Conservation (phyloP, 2,797 vertebrate species). For the Acanthornis magna region DNA sequence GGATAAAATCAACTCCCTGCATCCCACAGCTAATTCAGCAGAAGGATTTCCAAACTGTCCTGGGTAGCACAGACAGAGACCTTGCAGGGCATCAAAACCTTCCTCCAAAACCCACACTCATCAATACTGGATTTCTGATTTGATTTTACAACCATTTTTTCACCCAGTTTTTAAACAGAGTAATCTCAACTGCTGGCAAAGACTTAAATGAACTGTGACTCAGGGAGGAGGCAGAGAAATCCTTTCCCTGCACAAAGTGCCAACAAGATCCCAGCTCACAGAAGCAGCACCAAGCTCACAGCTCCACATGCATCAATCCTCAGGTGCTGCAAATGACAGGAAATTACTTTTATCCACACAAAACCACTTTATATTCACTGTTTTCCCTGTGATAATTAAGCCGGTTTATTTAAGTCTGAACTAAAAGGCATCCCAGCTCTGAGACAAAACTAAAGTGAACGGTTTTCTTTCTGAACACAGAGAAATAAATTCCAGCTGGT, state of each 20-base stretch:
- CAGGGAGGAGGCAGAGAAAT: not conserved
- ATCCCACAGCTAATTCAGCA: not conserved
- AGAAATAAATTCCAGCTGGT: not conserved
- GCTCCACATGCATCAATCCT: not conserved
- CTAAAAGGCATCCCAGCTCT: not conserved
- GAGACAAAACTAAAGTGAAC: not conserved
- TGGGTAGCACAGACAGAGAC: not conserved
- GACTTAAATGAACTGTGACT: not conserved
- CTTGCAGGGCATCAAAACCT: not conserved
- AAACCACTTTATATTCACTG: rapidly evolving
- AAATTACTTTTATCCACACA: not conserved
- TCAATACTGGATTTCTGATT: not conserved
- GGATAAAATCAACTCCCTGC: not conserved
- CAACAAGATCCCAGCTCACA: not conserved
- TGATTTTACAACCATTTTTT: not conserved
- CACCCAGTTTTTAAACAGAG: not conserved
- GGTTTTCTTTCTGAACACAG: not conserved
- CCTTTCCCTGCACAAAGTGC: not conserved
- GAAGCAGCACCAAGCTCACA: not conserved
- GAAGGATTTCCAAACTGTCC: not conserved
- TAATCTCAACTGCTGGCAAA: not conserved
- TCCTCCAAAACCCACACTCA: not conserved
- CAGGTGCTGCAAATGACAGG: not conserved
- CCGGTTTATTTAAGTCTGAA: not conserved
- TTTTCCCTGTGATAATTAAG: not conserved